Conservation (phyloP, 2,888 invertebrate genomes). For the Nasonia oneida region DNA sequence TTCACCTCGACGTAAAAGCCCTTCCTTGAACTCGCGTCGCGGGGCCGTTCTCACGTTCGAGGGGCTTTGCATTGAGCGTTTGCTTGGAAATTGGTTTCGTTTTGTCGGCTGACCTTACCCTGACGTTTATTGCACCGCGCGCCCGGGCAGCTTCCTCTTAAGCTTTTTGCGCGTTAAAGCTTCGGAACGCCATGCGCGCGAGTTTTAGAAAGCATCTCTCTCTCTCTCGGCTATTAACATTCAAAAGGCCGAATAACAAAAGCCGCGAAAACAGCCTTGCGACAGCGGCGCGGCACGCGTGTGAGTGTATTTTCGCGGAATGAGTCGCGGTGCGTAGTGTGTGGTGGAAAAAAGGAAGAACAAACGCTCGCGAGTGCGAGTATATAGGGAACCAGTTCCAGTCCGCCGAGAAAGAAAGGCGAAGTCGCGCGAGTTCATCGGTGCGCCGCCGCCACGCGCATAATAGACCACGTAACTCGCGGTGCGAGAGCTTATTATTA, state of each 20-base stretch:
- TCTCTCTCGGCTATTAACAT: background rate
- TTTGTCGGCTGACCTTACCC: background rate
- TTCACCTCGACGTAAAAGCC: constrained; percentile 32
- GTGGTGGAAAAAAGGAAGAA: background rate
- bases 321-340: background rate
- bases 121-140: background rate
- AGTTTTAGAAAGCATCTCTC: background rate
- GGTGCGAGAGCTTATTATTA: background rate
- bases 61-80: background rate
- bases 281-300: background rate
- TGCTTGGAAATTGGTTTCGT: constrained; percentile 1
- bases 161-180: background rate
- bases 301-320: background rate
- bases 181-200: no score
- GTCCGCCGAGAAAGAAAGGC: constrained; percentile 1
- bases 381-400: constrained; percentile 17
- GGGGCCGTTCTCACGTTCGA: background rate
- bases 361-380: background rate
- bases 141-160: background rate
- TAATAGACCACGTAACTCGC: constrained; percentile 13
- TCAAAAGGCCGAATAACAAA: background rate
- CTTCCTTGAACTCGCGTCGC: constrained; percentile 8
- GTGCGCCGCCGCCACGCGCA: background rate
- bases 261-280: background rate
- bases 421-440: constrained; percentile 10